Base-by-base conservation (phyloP, 2,797 vertebrate species). In the Onychomys torridus region DNA sequence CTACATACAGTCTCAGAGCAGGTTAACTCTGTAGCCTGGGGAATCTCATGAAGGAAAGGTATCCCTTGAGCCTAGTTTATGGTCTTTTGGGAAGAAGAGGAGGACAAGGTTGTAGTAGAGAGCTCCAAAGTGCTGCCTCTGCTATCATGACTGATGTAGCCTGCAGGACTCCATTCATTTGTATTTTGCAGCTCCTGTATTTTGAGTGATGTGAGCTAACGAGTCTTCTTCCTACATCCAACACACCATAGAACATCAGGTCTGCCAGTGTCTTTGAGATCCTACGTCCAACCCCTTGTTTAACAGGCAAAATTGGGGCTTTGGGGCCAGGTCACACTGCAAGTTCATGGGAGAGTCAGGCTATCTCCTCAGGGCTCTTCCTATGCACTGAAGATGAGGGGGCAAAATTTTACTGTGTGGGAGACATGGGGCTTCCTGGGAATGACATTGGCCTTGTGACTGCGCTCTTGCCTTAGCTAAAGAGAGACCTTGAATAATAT, bases 311-410 rank as follows among this genome's bases (percentile, higher is more conserved):
- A 97, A 95, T 8, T 0, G 8, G 88, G 93, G 86, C 95, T 89
- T 97, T 95, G 77, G 94, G 69, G 82, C 83, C 94, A 94, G 85
- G 96, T 97, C 96, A 97, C 97, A 95, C 86, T 84, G 97, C 96
- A 97, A 95, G 95, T 96, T 95, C 93, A 73, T 63, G 46, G 95
- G 79, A 93, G 96, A 98, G 61, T 95, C 93, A 95, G 78, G 63
- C 43, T 21, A 6, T 81, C 59, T 84, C 55, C 86, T 77, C n/a
- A 23, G 46, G 84, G 79, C 17, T 94, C 46, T 34, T 77, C 77
- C 63, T 88, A 3, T 78, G 34, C 37, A 27, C 37, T 13, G 23
- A 23, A 65, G 77, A 67, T 43, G 52, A 49, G 52, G 73, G 46
- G 69, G 23, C 49, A 73, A 65, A n/a, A 16, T 9, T 9, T 57